Evolutionary conservation across 1,140 invertebrate genomes (phyloP), one percentile per base, ranked within the genome.

Genomic region (Dinoponera quadriceps): DNA sequence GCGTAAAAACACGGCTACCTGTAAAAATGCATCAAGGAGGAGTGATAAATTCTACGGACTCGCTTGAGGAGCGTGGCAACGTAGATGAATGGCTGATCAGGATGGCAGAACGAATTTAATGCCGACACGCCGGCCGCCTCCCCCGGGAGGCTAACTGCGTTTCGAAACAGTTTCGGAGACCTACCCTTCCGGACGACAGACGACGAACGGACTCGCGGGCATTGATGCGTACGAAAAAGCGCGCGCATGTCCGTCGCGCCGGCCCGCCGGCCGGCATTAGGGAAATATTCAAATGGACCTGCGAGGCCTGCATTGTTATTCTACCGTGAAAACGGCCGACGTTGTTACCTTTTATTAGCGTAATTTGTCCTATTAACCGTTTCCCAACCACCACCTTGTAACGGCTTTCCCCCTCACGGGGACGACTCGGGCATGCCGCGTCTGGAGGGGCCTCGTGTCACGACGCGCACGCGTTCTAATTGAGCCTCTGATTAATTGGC

Each of bases 341-440:
- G 92, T 90, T 92, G 90, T 92, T 92, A 93, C 91, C 91, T 90
- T 92, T 92, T 92, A 92, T 92, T 92, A 92, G 89, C 85, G 90
- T 92, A 92, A 92, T 92, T 93, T 90, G 91, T 92, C 91, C 91
- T 89, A 92, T 91, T 92, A 92, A 92, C 90, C 87, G 91, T 91
- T 92, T 92, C 86, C 89, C 88, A 90, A 81, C 83, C 74, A 75
- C 85, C 82, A 84, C 84, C 88, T 89, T 86, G 57, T 87, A 85
- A 88, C 86, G 85, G 82, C 77, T 75, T 57, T 82, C 66, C 80
- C 38, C 48, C 80, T 72, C 65, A 20, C 54, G 25, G 14, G n/a
- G 80, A 33, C 48, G 22, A 51, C n/a, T 66, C 59, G n/a, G n/a
- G 66, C 59, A 55, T 44, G 49, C 48, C 74, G 29, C 75, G 51